A percentile compares a stretch with the other conserved stretches of the same genome.
These are phyloP conservation scores for Lucifuga dentata DNA, from an alignment of 2,113 vertebrate genomes.

Conservation along the genomic window DNA sequence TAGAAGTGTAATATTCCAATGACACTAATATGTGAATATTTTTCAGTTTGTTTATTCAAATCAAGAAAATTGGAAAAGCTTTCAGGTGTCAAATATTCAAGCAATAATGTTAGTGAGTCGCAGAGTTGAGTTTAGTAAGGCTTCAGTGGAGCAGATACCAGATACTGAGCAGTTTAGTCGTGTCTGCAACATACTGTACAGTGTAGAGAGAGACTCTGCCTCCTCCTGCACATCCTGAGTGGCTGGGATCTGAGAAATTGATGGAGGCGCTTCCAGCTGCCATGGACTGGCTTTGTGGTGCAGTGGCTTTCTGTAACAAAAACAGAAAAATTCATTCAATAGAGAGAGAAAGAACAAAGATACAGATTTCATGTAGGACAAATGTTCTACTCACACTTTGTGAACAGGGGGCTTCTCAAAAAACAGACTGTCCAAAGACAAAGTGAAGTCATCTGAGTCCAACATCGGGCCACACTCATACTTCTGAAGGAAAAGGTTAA, in stretches of 20 bases:
- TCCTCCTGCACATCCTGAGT: constrained; percentile 87
- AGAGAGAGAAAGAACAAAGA: not conserved
- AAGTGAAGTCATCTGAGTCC: constrained; percentile 76
- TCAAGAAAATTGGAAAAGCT: constrained; percentile 25
- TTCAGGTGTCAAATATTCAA: constrained; percentile 26
- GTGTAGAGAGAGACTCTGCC: constrained; percentile 71
- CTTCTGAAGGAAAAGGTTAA: not conserved
- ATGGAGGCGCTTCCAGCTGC: constrained; percentile 83
- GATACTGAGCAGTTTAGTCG: constrained; percentile 45
- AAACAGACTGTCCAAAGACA: constrained; percentile 87
- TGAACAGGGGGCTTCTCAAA: constrained; percentile 84
- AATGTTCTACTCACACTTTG: constrained; percentile 84
- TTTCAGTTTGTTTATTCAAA: not conserved
- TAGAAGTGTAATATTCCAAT: not conserved
- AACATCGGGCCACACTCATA: constrained; percentile 70
- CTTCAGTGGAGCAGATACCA: constrained; percentile 34
- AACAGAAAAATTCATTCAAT: not conserved
- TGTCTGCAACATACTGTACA: constrained; percentile 80
- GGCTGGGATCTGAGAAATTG: constrained; percentile 87
- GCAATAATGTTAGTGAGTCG: constrained; percentile 39
- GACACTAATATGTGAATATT: constrained; percentile 11
- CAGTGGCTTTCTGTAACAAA: constrained; percentile 77
- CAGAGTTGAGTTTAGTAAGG: constrained; percentile 40
- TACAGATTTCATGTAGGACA: not conserved
- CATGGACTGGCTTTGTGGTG: constrained; percentile 79